Conservation (phyloP, 2,888 invertebrate species). For the Camponotus fellah region DNA sequence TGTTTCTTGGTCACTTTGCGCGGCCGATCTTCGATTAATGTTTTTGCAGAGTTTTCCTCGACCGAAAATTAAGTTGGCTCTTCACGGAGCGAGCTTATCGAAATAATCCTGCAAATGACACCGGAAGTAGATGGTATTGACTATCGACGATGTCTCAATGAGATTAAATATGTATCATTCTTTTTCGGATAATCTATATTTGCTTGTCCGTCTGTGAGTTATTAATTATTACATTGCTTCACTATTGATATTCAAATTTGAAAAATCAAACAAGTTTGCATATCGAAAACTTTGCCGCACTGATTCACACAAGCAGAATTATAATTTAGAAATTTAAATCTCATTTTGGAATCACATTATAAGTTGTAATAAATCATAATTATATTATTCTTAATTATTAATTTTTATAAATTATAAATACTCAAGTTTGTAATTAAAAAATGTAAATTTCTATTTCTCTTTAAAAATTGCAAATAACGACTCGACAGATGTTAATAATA, state of each 20-base stretch:
- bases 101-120: slow-evolving; percentile 57
- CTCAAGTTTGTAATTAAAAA: neutral
- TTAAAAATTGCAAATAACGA: neutral
- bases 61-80: slow-evolving; percentile 21
- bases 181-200: slow-evolving; percentile 44
- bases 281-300: neutral
- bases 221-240: slow-evolving; percentile 19
- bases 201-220: slow-evolving; percentile 18
- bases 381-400: too few species aligned
- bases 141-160: slow-evolving; percentile 27
- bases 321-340: slow-evolving; percentile 1
- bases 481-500: neutral
- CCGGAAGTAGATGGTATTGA: slow-evolving; percentile 70
- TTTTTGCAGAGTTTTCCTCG: slow-evolving; percentile 1
- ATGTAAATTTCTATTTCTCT: neutral
- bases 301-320: slow-evolving; percentile 5
- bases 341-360: neutral
- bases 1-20: slow-evolving; percentile 48
- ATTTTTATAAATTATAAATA: neutral
- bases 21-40: slow-evolving; percentile 36
- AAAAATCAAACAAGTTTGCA: neutral
- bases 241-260: slow-evolving; percentile 2
- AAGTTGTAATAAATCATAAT: too few species aligned
- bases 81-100: slow-evolving; percentile 11
- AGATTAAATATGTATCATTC: slow-evolving; percentile 45